These are phyloP conservation scores for Isichthys henryi DNA, from an alignment of 2,113 vertebrate genomes.

Conservation along the genomic window DNA sequence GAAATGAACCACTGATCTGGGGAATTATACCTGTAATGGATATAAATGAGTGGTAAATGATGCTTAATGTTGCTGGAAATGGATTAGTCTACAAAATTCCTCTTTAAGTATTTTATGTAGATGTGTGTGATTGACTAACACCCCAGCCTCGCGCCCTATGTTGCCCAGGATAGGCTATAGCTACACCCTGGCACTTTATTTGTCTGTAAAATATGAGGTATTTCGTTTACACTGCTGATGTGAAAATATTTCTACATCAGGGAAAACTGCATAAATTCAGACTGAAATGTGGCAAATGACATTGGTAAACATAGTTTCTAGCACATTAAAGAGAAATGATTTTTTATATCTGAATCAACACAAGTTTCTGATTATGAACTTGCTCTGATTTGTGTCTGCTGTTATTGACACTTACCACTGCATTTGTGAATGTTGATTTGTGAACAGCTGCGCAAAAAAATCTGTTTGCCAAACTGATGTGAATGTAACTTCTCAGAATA, in stretches of 20 bases:
- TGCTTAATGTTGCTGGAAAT: too few relatives aligned
- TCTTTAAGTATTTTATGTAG: too few relatives aligned
- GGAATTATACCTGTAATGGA: too few relatives aligned
- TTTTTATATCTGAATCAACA: not conserved
- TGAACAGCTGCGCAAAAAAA: not conserved
- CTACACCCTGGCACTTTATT: not conserved
- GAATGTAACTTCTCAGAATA: not conserved
- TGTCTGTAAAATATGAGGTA: not conserved
- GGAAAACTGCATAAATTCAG: not conserved
- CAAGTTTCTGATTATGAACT: not conserved
- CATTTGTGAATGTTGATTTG: not conserved
- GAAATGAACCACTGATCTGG: too few relatives aligned
- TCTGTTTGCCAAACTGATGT: not conserved
- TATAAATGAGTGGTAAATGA: too few relatives aligned
- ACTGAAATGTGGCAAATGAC: not conserved
- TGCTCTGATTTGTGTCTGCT: not conserved
- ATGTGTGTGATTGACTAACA: too few relatives aligned
- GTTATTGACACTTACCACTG: not conserved
- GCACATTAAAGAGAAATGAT: not conserved
- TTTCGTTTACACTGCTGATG: not conserved
- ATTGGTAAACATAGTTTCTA: not conserved
- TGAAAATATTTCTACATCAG: not conserved
- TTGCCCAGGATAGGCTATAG: too few relatives aligned
- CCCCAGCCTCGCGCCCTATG: too few relatives aligned
- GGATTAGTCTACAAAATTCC: too few relatives aligned